Evolutionary conservation across 2,113 vertebrate species (phyloP).

Genomic region (Corythornis madagascariensis): DNA sequence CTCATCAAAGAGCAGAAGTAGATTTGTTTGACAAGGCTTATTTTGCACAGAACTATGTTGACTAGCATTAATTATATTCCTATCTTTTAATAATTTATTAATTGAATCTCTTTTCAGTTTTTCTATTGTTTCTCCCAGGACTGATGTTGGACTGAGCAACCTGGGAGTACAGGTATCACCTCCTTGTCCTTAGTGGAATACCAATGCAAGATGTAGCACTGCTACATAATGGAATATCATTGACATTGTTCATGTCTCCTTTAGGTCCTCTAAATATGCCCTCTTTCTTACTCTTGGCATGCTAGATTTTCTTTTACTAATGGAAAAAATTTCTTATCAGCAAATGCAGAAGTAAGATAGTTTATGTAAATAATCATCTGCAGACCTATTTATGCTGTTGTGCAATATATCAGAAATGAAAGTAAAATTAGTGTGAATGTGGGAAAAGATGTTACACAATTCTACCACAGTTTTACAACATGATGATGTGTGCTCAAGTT

Average conservation of each 20-base stretch:
- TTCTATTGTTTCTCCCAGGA: conserved; percentile 2
- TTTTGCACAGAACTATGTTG: conserved; percentile 56
- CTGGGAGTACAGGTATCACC: not conserved
- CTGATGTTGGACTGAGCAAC: not conserved
- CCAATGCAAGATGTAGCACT: not conserved
- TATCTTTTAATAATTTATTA: conserved; percentile 64
- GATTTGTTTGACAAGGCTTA: conserved; percentile 67
- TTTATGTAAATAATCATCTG: not conserved
- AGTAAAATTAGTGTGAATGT: not conserved
- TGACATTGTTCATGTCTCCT: not conserved
- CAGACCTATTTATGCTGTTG: not conserved
- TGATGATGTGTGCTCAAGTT: not conserved
- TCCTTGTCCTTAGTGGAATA: not conserved
- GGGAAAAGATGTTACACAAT: conserved; percentile 28
- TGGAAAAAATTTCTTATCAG: not conserved
- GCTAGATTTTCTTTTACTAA: not conserved
- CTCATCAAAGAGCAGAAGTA: conserved; percentile 54
- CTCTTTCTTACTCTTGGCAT: not conserved
- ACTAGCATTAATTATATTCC: conserved; percentile 59
- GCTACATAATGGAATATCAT: not conserved
- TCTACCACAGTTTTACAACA: not conserved
- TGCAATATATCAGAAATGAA: not conserved
- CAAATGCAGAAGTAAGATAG: not conserved
- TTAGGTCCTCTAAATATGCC: not conserved
- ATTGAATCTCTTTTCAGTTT: conserved; percentile 46